Base-by-base conservation (phyloP, 2,888 invertebrate species). In the Drosophila crucigera region DNA sequence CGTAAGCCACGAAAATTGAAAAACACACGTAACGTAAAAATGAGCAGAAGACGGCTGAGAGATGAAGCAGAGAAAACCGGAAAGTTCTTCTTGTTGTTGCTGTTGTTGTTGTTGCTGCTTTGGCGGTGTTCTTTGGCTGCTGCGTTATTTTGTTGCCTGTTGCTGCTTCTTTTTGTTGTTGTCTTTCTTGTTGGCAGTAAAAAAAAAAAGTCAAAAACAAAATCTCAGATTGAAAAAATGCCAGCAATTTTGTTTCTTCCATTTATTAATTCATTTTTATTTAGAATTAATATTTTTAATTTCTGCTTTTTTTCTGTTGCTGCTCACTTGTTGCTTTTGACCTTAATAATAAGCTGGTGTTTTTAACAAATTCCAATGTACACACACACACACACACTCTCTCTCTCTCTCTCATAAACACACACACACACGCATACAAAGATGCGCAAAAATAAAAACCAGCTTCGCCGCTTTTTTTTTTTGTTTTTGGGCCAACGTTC, bases 281-380 rank as follows among this genome's bases (percentile, higher is more conserved):
- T 58, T 47, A 50, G 43, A 70, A 64, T 69, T 81, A 72, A 74
- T 78, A 84, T 89, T 89, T 89, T 80, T 73, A 74, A 76, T 68
- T 78, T 35, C 4, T 25, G 1, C 1, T 37, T 43, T 22, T 9
- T 43, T 31, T 22, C 28, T 80, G 55, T 65, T 16, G 67, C 64
- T 84, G 82, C 82, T 89, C 87, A 89, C 88, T 85, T 84, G 88
- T 84, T 85, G 90, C 76, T 68, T 72, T 61, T 87, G 88, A 84
- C 88, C 85, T 87, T 85, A 85, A 89, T 87, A 82, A 61, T 84
- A 78, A 63, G 74, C 52, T 78, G 68, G 75, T 65, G 65, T 78
- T 82, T 25, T 82, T 71, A 80, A 78, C 83, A 84, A 84, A 87
- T 87, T 87, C 85, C 84, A 89, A 87, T 84, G 74, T 88, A 84